Percentiles rank a stretch among this genome's conserved stretches.
phyloP scores from a whole-genome alignment of 2,113 vertebrate genomes.

The Bufo gargarizans region DNA sequence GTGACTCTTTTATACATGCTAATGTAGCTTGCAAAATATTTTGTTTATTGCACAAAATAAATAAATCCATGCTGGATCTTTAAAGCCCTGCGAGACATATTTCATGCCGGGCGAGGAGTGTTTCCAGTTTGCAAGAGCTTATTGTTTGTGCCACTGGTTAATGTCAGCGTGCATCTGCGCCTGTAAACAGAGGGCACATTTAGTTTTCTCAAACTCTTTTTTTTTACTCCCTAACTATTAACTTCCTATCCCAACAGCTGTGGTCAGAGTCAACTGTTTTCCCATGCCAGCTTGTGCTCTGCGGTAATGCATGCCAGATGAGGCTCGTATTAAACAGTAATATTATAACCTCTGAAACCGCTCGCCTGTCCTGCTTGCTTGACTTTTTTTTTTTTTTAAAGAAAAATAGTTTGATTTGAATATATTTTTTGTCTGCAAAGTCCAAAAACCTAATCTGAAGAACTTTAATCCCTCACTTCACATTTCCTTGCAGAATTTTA shows the following conservation, averaged over 20 bases:
- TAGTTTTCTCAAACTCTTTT: constrained; percentile 44
- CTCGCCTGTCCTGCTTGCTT: constrained; percentile 53
- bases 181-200: constrained; percentile 53
- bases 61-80: constrained; percentile 35
- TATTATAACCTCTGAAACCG: constrained; percentile 57
- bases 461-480: constrained; percentile 56
- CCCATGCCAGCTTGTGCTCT: constrained; percentile 52
- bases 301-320: constrained; percentile 49
- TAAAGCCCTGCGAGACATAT: constrained; percentile 28
- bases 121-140: constrained; percentile 40
- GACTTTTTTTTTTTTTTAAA: constrained; percentile 44
- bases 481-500: constrained; percentile 55
- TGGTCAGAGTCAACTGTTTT: constrained; percentile 47
- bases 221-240: constrained; percentile 54
- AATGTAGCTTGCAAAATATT: constrained; percentile 29
- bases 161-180: constrained; percentile 42
- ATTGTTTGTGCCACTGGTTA: constrained; percentile 51
- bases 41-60: constrained; percentile 21
- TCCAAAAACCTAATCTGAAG: constrained; percentile 44
- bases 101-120: constrained; percentile 6
- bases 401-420: constrained; percentile 57
- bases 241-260: constrained; percentile 58
- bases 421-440: constrained; percentile 55
- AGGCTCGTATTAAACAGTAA: constrained; percentile 54
- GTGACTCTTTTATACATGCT: constrained; percentile 41